These are phyloP conservation scores for Betta splendens DNA, from an alignment of 2,797 vertebrate genomes.

Conservation along the genomic window DNA sequence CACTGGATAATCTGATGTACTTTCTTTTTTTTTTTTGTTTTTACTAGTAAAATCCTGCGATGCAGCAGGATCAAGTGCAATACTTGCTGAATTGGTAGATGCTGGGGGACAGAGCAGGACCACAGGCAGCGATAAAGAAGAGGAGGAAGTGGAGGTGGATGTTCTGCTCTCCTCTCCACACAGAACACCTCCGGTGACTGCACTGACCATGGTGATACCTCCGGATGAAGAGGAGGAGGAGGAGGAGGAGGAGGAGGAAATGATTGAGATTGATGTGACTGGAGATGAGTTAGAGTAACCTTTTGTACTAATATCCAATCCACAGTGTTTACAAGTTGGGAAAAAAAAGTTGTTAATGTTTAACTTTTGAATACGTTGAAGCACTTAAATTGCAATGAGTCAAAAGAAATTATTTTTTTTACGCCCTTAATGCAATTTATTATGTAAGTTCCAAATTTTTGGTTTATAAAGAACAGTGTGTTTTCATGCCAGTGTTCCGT, in stretches of 20 bases:
- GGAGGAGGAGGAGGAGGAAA: conserved; percentile 71
- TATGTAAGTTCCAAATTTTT: conserved; percentile 9
- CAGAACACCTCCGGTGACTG: not conserved
- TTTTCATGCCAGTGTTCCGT: not conserved
- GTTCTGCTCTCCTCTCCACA: conserved; percentile 61
- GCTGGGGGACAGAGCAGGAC: not conserved
- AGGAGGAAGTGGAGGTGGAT: conserved; percentile 70
- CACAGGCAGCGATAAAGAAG: conserved; percentile 25
- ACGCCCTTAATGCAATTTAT: conserved; percentile 11
- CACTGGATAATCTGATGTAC: not conserved
- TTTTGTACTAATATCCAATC: too few relatives aligned
- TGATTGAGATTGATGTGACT: conserved; percentile 72
- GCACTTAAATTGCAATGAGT: not conserved
- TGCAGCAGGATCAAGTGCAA: not conserved
- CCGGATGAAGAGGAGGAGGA: conserved; percentile 60
- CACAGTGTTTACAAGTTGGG: conserved; percentile 8
- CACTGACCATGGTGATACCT: not conserved
- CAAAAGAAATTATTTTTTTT: conserved; percentile 17
- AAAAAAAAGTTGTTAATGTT: conserved; percentile 14
- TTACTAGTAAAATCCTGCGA: not conserved
- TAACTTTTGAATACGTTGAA: conserved; percentile 13
- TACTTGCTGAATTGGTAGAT: not conserved
- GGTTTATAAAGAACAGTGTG: conserved; percentile 29
- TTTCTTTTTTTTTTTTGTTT: not conserved
- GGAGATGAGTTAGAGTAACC: conserved; percentile 63